These are phyloP conservation scores for Hylaea fasciaria DNA, from an alignment of 2,888 invertebrate genomes.

Conservation along the genomic window DNA sequence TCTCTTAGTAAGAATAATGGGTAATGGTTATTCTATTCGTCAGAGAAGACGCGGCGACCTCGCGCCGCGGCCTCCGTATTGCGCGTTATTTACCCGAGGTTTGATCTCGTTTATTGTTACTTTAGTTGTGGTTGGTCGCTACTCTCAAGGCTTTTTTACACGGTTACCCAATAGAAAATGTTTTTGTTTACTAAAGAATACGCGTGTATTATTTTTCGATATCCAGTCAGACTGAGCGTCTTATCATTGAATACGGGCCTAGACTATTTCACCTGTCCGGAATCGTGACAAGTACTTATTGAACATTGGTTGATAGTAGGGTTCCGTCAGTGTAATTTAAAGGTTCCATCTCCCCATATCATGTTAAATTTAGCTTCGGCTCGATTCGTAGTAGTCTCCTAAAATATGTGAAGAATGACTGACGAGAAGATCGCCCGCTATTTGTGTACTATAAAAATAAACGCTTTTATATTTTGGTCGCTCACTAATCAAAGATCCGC, in stretches of 20 bases:
- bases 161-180: neutral
- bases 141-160: too few species aligned
- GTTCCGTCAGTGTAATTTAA: too few species aligned
- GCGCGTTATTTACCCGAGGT: constrained; percentile 27
- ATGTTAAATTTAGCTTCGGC: too few species aligned
- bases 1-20: constrained; percentile 6
- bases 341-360: too few species aligned
- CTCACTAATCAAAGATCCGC: constrained; percentile 49
- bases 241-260: too few species aligned
- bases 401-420: constrained; percentile 23
- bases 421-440: constrained; percentile 21
- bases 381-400: too few species aligned
- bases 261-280: too few species aligned
- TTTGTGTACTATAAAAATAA: constrained; percentile 35
- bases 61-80: constrained; percentile 22
- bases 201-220: too few species aligned
- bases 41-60: constrained; percentile 14
- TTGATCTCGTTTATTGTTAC: constrained; percentile 29
- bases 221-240: too few species aligned
- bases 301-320: too few species aligned
- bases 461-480: constrained; percentile 44
- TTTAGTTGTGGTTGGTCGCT: constrained; percentile 12
- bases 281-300: too few species aligned
- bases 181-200: too few species aligned
- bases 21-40: constrained; percentile 15